Evolutionary conservation across 64 coral and sea anemone species (phyloP).

Genomic region (Astreopora myriophthalma): DNA sequence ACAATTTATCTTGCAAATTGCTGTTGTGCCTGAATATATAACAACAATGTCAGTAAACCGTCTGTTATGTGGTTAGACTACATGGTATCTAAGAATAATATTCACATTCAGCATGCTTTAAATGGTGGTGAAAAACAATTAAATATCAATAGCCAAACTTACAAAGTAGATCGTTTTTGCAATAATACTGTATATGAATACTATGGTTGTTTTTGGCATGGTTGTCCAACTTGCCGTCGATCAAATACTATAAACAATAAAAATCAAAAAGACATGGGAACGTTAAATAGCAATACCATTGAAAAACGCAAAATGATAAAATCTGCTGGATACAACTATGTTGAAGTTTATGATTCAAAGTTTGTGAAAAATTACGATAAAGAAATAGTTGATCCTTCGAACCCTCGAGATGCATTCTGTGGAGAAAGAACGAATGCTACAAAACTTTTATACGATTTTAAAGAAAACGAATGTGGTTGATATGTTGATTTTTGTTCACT

Average conservation of each 20-base stretch:
- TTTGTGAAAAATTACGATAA: no score
- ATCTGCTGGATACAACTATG: no score
- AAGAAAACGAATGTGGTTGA: no score
- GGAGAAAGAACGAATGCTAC: no score
- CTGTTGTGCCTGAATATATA: background rate
- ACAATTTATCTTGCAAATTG: slow-evolving; percentile 6
- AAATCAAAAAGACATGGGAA: background rate
- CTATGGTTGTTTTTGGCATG: slow-evolving; percentile 34
- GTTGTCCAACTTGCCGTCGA: background rate
- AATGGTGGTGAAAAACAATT: slow-evolving; percentile 9
- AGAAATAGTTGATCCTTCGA: no score
- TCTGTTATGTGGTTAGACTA: slow-evolving; percentile 20
- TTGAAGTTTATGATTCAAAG: no score
- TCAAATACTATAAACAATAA: slow-evolving; percentile 10
- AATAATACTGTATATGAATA: slow-evolving; percentile 30
- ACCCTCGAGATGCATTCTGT: no score
- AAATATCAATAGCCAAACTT: background rate
- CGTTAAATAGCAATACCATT: no score
- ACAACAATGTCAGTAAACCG: background rate
- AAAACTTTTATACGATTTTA: no score
- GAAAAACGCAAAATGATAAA: no score
- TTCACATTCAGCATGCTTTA: background rate
- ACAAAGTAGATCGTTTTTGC: slow-evolving; percentile 16
- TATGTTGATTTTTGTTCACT: no score
- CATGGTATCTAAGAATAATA: background rate